phyloP scores from a whole-genome alignment of 2,113 vertebrate genomes.

The Fulica atra region DNA sequence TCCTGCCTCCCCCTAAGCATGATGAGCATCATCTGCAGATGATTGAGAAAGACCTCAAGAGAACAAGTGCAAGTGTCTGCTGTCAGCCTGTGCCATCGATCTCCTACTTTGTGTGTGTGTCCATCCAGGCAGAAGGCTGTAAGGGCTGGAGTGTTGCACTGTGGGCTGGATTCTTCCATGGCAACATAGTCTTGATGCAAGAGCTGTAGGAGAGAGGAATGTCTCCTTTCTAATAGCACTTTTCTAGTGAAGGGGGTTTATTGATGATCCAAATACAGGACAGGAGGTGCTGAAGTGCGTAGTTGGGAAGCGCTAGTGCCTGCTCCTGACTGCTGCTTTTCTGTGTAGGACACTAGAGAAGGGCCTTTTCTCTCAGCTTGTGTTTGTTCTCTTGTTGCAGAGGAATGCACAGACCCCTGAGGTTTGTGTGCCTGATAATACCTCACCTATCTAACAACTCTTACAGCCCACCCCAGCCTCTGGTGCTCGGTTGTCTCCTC shows the following conservation, averaged over 20 bases:
- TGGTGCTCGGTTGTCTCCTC: background rate
- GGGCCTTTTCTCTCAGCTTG: background rate
- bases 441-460: background rate
- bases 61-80: background rate
- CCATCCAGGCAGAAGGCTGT: background rate
- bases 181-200: accelerated
- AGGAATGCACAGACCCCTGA: background rate
- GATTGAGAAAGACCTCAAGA: background rate
- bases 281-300: background rate
- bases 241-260: background rate
- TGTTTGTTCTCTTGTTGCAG: background rate
- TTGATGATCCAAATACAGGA: background rate
- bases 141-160: background rate
- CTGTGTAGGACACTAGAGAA: background rate
- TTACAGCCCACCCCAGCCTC: accelerated
- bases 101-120: background rate
- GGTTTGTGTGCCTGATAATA: background rate
- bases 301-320: background rate
- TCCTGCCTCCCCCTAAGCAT: background rate
- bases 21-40: background rate
- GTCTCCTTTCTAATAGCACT: conserved; percentile 14
- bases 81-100: accelerated
- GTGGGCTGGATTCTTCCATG: background rate
- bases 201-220: background rate
- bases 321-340: background rate